Conservation (phyloP, 1,140 invertebrate species). For the Heterodera schachtii region DNA sequence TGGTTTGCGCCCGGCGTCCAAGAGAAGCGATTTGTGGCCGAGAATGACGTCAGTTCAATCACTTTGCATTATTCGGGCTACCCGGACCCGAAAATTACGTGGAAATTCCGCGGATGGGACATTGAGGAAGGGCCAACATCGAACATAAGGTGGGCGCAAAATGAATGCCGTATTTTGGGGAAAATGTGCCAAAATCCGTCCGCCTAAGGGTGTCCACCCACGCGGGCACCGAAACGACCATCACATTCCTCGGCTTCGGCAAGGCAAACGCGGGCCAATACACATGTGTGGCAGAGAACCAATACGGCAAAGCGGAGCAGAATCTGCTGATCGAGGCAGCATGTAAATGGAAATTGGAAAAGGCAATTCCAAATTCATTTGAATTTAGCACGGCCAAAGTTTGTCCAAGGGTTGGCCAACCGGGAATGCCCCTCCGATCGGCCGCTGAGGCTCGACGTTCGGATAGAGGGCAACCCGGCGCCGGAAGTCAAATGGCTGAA, state of each 20-base stretch:
- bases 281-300: slow-evolving; percentile 61
- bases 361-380: slow-evolving; percentile 9
- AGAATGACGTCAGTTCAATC: slow-evolving; percentile 60
- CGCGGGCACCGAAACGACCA: slow-evolving; percentile 60
- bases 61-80: slow-evolving; percentile 60
- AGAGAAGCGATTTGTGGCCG: slow-evolving; percentile 63
- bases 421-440: slow-evolving; percentile 73
- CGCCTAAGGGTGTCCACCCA: slow-evolving; percentile 51
- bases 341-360: slow-evolving; percentile 44
- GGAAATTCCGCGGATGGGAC: slow-evolving; percentile 65
- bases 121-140: slow-evolving; percentile 58
- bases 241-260: slow-evolving; percentile 60
- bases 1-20: slow-evolving; percentile 63
- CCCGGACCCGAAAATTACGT: slow-evolving; percentile 64
- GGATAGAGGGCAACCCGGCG: slow-evolving; percentile 83
- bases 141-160: slow-evolving; percentile 42
- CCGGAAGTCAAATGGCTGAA: slow-evolving; percentile 97
- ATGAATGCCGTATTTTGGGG: not conserved
- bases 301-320: slow-evolving; percentile 64
- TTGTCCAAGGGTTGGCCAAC: slow-evolving; percentile 81
- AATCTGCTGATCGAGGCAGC: slow-evolving; percentile 63
- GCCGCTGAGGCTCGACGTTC: slow-evolving; percentile 78
- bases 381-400: slow-evolving; percentile 79
- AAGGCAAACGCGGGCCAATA: slow-evolving; percentile 62
- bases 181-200: not conserved